Evolutionary conservation across 2,888 invertebrate genomes (phyloP).

Genomic region (Hermaeophaga mercurialis): DNA sequence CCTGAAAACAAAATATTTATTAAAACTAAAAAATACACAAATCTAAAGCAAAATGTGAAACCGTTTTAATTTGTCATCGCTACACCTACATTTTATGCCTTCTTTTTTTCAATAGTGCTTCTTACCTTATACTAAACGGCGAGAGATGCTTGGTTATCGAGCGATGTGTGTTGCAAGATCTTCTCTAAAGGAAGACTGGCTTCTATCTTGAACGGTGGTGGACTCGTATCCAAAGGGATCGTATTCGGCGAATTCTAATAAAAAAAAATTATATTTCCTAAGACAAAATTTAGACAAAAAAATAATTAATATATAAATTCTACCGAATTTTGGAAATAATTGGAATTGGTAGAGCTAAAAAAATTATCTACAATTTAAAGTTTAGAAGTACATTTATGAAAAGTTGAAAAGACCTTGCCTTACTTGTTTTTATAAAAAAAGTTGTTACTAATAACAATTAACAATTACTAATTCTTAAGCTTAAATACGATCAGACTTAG

Average conservation of each 20-base stretch:
- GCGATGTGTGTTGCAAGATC: constrained; percentile 39
- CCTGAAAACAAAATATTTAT: neutral
- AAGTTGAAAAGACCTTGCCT: too few species aligned
- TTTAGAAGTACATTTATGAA: too few species aligned
- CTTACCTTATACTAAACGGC: constrained; percentile 19
- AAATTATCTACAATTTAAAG: too few species aligned
- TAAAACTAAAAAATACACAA: neutral
- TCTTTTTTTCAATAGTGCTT: neutral
- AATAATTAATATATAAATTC: too few species aligned
- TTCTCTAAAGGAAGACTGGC: constrained; percentile 37
- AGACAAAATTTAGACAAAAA: neutral
- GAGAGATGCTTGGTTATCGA: constrained; percentile 31
- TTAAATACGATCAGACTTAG: too few species aligned
- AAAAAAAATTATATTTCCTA: constrained; percentile 10
- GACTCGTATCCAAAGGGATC: constrained; percentile 48
- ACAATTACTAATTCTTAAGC: too few species aligned
- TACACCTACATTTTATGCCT: neutral
- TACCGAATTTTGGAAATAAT: too few species aligned
- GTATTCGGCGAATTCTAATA: constrained; percentile 51
- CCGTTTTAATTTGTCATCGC: too few species aligned
- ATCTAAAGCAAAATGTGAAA: too few species aligned
- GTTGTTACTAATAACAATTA: too few species aligned
- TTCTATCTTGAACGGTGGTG: constrained; percentile 43
- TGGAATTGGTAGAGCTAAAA: too few species aligned
- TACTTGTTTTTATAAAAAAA: too few species aligned